Percentiles rank a stretch among this genome's conserved stretches.
Evolutionary conservation across 30 jellyfish, hydroid and myxozoan genomes (phyloP).

Genomic region (Aurelia coerulea): DNA sequence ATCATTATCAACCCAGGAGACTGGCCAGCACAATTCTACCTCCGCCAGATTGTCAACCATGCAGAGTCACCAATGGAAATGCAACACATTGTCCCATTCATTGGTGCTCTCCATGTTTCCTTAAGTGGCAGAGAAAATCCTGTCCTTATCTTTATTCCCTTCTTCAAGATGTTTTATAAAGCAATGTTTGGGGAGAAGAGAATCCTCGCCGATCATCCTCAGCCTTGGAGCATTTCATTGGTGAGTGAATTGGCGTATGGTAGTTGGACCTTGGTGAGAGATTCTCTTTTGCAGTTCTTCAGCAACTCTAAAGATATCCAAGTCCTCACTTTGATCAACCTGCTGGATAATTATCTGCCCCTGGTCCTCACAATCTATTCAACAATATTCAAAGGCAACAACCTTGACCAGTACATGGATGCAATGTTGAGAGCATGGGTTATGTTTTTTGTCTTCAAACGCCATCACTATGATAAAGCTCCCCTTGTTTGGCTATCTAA

Average conservation of each 20-base stretch:
- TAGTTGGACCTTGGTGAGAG: constrained; percentile 25
- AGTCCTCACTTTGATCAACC: neutral
- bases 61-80: too few species aligned
- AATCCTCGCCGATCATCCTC: neutral
- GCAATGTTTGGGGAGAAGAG: constrained; percentile 12
- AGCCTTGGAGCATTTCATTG: constrained; percentile 10
- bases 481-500: neutral
- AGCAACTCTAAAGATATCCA: constrained; percentile 2
- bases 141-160: neutral
- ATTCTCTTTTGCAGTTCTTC: neutral
- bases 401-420: neutral
- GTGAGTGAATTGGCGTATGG: constrained; percentile 2
- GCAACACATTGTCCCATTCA: too few species aligned
- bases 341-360: constrained; percentile 36
- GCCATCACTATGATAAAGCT: neutral
- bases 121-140: constrained; percentile 20
- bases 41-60: neutral
- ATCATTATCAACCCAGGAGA: constrained; percentile 16
- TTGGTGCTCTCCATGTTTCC: constrained; percentile 15
- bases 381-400: neutral
- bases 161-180: neutral
- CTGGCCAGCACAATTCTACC: constrained; percentile 46
- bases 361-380: constrained; percentile 1
- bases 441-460: constrained; percentile 21
- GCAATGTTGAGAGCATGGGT: constrained; percentile 8